These are phyloP conservation scores for Tetrao urogallus DNA, from an alignment of 2,113 vertebrate genomes.

Conservation along the genomic window DNA sequence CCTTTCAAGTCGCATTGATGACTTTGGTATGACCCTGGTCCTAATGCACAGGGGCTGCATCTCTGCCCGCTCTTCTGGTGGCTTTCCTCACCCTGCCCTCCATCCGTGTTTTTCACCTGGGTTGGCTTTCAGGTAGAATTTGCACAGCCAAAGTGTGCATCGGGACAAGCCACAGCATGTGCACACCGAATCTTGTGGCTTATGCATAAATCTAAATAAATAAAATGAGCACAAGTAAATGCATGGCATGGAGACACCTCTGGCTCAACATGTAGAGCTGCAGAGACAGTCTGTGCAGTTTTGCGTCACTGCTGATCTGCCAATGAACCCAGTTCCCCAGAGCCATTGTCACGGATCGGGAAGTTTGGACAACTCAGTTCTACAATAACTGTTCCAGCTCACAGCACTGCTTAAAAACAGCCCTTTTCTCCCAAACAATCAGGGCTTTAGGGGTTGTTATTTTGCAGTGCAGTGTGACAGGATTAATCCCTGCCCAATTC, in stretches of 20 bases:
- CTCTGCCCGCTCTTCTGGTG: neutral
- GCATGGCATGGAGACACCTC: neutral
- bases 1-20: neutral
- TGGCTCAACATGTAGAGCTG: neutral
- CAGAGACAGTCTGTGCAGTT: neutral
- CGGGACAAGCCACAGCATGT: neutral
- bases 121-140: neutral
- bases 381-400: neutral
- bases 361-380: neutral
- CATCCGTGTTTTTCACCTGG: neutral
- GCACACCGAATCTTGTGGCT: neutral
- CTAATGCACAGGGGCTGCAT: neutral
- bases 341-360: neutral
- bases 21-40: neutral
- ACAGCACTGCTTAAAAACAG: fast-evolving
- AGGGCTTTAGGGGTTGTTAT: slow-evolving; percentile 9
- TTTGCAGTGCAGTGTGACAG: neutral
- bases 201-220: neutral
- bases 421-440: slow-evolving; percentile 2
- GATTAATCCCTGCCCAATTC: neutral
- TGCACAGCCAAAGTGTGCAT: neutral
- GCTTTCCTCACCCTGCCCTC: neutral
- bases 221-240: neutral
- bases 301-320: neutral
- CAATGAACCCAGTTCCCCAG: neutral